phyloP scores from a whole-genome alignment of 2,797 vertebrate genomes.

The Salmo trutta region DNA sequence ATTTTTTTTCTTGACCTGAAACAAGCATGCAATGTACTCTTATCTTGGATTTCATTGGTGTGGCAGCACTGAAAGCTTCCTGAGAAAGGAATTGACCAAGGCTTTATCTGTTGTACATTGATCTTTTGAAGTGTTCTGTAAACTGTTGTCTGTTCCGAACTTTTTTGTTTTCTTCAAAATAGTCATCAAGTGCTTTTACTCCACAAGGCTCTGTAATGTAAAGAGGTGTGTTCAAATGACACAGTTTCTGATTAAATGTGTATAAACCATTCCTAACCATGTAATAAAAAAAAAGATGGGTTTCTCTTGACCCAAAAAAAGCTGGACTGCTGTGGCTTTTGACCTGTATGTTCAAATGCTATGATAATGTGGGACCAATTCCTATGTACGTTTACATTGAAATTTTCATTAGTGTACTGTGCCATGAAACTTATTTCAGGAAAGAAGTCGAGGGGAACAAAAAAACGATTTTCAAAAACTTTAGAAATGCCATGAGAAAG shows the following conservation, averaged over 20 bases:
- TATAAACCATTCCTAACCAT: constrained; percentile 37
- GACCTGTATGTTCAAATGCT: constrained; percentile 39
- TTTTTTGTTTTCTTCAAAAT: constrained; percentile 40
- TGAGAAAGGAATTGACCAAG: constrained; percentile 40
- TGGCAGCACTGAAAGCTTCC: constrained; percentile 41
- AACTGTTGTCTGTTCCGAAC: constrained; percentile 47
- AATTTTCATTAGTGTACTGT: constrained; percentile 26
- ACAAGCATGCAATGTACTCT: constrained; percentile 55
- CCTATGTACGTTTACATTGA: constrained; percentile 42
- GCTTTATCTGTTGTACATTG: constrained; percentile 58
- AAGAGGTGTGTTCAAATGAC: constrained; percentile 39
- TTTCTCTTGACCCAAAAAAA: constrained; percentile 76
- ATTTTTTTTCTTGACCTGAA: constrained; percentile 41
- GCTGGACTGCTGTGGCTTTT: constrained; percentile 44
- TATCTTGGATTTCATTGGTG: constrained; percentile 47
- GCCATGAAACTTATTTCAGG: constrained; percentile 37
- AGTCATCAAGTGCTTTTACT: constrained; percentile 41
- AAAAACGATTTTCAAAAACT: constrained; percentile 52
- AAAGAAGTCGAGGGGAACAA: constrained; percentile 31
- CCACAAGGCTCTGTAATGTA: constrained; percentile 42
- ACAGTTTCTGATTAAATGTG: constrained; percentile 35
- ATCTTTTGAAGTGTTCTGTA: constrained; percentile 55
- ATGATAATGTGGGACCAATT: constrained; percentile 66
- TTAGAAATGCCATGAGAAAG: constrained; percentile 83
- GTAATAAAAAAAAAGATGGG: constrained; percentile 43